These are phyloP conservation scores for Ariopsis seemanni DNA, from an alignment of 2,113 vertebrate genomes.

Conservation along the genomic window DNA sequence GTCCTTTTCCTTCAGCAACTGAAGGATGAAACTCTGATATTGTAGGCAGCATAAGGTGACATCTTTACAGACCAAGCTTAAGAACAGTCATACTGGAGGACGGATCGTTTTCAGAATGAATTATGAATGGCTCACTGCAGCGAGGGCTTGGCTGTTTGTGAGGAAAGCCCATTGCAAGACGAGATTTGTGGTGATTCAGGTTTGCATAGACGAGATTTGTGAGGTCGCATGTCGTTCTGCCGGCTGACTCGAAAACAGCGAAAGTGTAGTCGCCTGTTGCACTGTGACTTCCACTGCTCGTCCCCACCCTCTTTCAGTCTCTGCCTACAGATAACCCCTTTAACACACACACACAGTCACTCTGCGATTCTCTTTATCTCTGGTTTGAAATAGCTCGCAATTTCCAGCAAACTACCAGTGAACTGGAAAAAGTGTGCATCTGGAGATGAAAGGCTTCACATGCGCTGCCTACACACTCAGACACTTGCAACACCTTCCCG, in stretches of 20 bases:
- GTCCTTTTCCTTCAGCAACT: slow-evolving; percentile 52
- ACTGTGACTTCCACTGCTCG: slow-evolving; percentile 50
- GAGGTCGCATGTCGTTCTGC: slow-evolving; percentile 58
- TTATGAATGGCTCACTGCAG: slow-evolving; percentile 72
- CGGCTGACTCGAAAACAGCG: slow-evolving; percentile 50
- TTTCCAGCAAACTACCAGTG: slow-evolving; percentile 57
- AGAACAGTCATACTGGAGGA: slow-evolving; percentile 62
- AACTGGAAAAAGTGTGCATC: slow-evolving; percentile 73
- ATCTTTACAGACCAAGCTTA: slow-evolving; percentile 65
- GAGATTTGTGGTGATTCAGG: slow-evolving; percentile 68
- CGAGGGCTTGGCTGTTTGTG: slow-evolving; percentile 64
- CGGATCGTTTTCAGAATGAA: slow-evolving; percentile 67
- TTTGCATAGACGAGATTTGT: slow-evolving; percentile 59
- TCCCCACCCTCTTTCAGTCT: slow-evolving; percentile 58
- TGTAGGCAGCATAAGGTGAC: slow-evolving; percentile 50
- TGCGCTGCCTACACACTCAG: slow-evolving; percentile 74
- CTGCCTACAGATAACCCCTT: slow-evolving; percentile 47
- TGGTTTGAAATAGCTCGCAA: slow-evolving; percentile 60
- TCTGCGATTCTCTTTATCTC: slow-evolving; percentile 26
- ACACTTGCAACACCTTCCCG: slow-evolving; percentile 73
- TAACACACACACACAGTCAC: slow-evolving; percentile 55
- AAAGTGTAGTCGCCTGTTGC: slow-evolving; percentile 70
- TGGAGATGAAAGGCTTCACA: slow-evolving; percentile 79
- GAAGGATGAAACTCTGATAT: slow-evolving; percentile 57
- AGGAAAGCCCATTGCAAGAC: slow-evolving; percentile 66